Percentiles rank a stretch among this genome's conserved stretches.
These are phyloP conservation scores for Caenorhabditis becei DNA, from an alignment of 2,888 invertebrate genomes.

Conservation along the genomic window DNA sequence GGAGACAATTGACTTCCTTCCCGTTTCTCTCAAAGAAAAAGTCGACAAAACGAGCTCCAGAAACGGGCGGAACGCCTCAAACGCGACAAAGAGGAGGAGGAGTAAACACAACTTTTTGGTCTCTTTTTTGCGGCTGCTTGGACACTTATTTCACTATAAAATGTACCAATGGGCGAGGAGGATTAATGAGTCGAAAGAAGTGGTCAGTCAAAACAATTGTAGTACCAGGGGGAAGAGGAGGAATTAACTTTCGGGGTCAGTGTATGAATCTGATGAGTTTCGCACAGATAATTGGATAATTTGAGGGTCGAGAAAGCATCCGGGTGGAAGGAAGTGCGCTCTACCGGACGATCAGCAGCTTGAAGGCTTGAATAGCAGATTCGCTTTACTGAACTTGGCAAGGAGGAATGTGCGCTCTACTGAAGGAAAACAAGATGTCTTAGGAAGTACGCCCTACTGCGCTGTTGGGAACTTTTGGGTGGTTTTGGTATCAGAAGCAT, in stretches of 20 bases:
- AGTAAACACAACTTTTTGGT: slow-evolving; percentile 37
- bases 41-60: slow-evolving; percentile 27
- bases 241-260: neutral
- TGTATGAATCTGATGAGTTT: no score
- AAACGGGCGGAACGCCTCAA: slow-evolving; percentile 36
- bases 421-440: no score
- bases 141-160: neutral
- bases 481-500: no score
- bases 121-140: neutral
- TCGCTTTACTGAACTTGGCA: no score
- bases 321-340: slow-evolving; percentile 4
- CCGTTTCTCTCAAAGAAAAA: slow-evolving; percentile 27
- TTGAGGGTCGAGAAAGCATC: neutral
- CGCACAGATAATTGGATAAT: slow-evolving; percentile 27
- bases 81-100: slow-evolving; percentile 9
- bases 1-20: slow-evolving; percentile 58
- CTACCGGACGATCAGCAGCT: neutral
- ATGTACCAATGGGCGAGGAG: neutral
- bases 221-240: neutral
- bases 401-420: no score
- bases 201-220: slow-evolving; percentile 1
- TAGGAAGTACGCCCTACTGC: no score
- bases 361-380: neutral
- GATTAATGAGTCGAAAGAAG: slow-evolving; percentile 28
- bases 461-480: no score